A percentile compares a stretch with the other conserved stretches of the same genome.
Evolutionary conservation across 2,888 invertebrate genomes (phyloP).

Genomic region (Campaea margaritaria): DNA sequence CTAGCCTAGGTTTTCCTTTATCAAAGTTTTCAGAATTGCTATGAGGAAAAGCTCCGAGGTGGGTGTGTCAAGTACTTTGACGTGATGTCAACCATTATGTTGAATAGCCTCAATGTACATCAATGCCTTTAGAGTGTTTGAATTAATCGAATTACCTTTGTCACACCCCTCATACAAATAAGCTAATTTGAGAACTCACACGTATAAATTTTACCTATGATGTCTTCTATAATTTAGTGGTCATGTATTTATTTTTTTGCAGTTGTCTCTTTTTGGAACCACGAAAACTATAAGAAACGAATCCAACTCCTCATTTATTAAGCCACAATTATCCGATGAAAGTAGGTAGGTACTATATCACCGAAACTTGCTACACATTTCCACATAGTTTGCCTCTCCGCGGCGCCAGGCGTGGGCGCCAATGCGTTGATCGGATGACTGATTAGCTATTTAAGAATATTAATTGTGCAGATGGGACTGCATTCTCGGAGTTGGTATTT

Average conservation of each 20-base stretch:
- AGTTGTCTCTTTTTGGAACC: too few species aligned
- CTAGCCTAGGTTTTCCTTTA: conserved; percentile 48
- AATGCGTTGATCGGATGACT: conserved; percentile 76
- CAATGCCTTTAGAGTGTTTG: conserved; percentile 6
- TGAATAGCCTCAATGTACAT: not conserved
- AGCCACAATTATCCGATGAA: conserved; percentile 11
- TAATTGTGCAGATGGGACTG: conserved; percentile 72
- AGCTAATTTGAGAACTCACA: too few species aligned
- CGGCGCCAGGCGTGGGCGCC: conserved; percentile 75
- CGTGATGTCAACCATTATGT: conserved; percentile 13
- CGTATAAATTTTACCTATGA: too few species aligned
- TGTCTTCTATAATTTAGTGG: too few species aligned
- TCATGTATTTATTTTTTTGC: too few species aligned
- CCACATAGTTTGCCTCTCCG: conserved; percentile 35
- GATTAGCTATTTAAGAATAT: conserved; percentile 80
- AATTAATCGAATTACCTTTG: conserved; percentile 3
- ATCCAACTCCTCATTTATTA: conserved; percentile 8
- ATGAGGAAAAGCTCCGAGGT: conserved; percentile 40
- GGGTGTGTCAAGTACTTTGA: conserved; percentile 25
- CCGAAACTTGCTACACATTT: conserved; percentile 35
- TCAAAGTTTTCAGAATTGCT: conserved; percentile 40
- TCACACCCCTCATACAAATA: not conserved
- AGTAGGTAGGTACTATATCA: conserved; percentile 24
- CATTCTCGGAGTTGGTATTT: conserved; percentile 61
- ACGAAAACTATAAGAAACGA: too few species aligned